Evolutionary conservation across 2,888 invertebrate species (phyloP).

Genomic region (Himalopsyche kuldschensis): DNA sequence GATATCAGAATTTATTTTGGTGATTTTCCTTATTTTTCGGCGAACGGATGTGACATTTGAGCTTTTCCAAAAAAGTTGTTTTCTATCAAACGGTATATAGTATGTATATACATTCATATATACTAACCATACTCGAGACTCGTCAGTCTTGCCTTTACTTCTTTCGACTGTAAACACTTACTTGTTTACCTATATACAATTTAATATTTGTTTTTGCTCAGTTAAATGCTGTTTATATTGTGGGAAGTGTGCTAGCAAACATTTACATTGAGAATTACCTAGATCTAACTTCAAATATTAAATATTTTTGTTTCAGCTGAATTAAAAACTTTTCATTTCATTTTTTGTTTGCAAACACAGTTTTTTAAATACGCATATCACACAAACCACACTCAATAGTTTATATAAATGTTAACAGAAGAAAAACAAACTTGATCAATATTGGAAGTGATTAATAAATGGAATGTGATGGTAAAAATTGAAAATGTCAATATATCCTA

Average conservation of each 20-base stretch:
- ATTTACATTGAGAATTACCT: constrained; percentile 30
- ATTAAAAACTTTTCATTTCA: neutral
- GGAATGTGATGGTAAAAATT: too few species aligned
- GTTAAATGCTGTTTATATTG: constrained; percentile 33
- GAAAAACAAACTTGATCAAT: too few species aligned
- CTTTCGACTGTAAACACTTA: constrained; percentile 16
- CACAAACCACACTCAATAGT: too few species aligned
- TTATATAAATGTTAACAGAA: too few species aligned
- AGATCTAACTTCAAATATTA: constrained; percentile 11
- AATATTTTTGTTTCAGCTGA: neutral
- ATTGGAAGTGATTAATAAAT: too few species aligned
- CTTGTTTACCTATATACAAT: constrained; percentile 30
- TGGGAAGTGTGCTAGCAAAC: constrained; percentile 32
- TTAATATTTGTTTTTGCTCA: constrained; percentile 35
- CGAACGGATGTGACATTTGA: constrained; percentile 3
- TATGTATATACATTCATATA: too few species aligned
- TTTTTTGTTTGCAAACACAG: too few species aligned
- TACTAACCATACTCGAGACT: neutral
- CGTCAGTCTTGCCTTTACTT: constrained; percentile 5
- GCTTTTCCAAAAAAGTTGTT: neutral
- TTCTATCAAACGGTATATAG: constrained; percentile 10
- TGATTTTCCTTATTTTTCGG: constrained; percentile 9
- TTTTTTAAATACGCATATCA: too few species aligned
- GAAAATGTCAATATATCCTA: too few species aligned
- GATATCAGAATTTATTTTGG: constrained; percentile 18